These are phyloP conservation scores for Hypercompe scribonia DNA, from an alignment of 2,888 invertebrate genomes.

Conservation along the genomic window DNA sequence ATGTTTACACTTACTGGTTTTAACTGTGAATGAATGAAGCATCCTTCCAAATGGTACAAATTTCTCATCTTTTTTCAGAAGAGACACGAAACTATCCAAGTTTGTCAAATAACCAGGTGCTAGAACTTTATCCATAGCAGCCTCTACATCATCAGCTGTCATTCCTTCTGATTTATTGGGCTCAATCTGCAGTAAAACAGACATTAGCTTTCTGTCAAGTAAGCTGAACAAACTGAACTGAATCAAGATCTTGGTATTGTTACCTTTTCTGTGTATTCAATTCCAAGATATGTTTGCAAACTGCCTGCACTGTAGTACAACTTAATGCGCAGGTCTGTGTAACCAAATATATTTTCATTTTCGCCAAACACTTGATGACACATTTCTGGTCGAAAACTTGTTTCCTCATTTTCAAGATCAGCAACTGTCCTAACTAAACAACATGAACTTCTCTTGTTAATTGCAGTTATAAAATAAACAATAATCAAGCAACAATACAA, in stretches of 20 bases:
- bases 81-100: constrained; percentile 90
- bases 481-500: neutral
- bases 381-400: constrained; percentile 93
- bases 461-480: neutral
- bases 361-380: constrained; percentile 97
- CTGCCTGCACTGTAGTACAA: constrained; percentile 94
- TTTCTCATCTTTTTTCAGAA: constrained; percentile 89
- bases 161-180: constrained; percentile 85
- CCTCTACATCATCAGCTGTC: constrained; percentile 92
- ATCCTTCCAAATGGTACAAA: constrained; percentile 93
- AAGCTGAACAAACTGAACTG: too few relatives aligned
- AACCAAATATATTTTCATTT: constrained; percentile 97
- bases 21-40: constrained; percentile 86
- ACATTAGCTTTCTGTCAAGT: neutral
- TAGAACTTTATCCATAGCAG: constrained; percentile 89
- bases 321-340: constrained; percentile 92
- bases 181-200: constrained; percentile 75
- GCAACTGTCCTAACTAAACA: constrained; percentile 86
- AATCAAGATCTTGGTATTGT: neutral
- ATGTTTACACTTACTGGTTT: constrained; percentile 67
- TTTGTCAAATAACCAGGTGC: constrained; percentile 90
- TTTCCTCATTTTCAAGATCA: constrained; percentile 89
- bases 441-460: neutral
- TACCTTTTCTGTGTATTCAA: constrained; percentile 91
- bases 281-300: constrained; percentile 92